Percentiles rank a stretch among this genome's conserved stretches.
Evolutionary conservation across 2,113 vertebrate species (phyloP).

Genomic region (Colistium nudipinnis): DNA sequence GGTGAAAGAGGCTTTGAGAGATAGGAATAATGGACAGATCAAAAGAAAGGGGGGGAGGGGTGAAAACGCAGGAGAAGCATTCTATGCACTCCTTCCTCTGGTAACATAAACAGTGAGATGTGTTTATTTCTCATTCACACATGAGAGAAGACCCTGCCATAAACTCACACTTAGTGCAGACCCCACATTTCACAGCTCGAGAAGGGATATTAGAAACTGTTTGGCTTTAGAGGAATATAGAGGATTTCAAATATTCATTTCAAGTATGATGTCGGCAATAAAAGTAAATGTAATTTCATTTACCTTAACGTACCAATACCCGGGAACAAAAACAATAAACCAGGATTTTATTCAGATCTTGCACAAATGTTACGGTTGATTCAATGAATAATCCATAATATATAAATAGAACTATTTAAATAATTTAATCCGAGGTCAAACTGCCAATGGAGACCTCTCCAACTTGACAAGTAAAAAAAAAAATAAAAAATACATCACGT

Average conservation of each 20-base stretch:
- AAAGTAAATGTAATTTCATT: too few relatives aligned
- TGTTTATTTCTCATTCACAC: background rate
- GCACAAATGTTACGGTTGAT: too few relatives aligned
- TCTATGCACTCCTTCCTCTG: background rate
- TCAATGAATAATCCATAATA: too few relatives aligned
- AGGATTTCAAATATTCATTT: background rate
- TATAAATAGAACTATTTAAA: too few relatives aligned
- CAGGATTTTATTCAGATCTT: too few relatives aligned
- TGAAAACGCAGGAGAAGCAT: background rate
- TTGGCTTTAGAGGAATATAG: background rate
- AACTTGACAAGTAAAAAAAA: too few relatives aligned
- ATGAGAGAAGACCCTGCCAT: background rate
- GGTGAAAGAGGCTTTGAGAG: background rate
- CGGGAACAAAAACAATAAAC: background rate
- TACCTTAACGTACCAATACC: background rate
- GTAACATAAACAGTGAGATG: slow-evolving; percentile 3
- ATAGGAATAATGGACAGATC: background rate
- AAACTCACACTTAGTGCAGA: too few relatives aligned
- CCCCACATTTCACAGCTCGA: slow-evolving; percentile 1
- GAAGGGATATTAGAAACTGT: background rate
- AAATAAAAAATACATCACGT: too few relatives aligned
- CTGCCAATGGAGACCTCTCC: too few relatives aligned
- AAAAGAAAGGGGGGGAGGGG: background rate
- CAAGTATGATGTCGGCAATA: too few relatives aligned
- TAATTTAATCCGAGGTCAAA: too few relatives aligned